These are phyloP conservation scores for Tetrao urogallus DNA, from an alignment of 2,113 vertebrate genomes.

Conservation along the genomic window DNA sequence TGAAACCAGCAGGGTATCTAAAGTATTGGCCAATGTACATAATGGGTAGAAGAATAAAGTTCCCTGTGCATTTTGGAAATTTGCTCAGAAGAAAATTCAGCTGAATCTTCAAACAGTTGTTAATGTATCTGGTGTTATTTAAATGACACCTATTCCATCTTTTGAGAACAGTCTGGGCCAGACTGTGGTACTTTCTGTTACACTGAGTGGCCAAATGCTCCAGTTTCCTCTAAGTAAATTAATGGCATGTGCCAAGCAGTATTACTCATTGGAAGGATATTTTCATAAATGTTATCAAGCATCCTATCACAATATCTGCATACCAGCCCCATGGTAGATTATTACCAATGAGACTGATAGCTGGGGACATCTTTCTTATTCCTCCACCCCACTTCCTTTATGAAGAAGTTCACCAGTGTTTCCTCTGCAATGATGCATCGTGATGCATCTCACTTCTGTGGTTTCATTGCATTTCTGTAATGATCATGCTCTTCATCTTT, in stretches of 20 bases:
- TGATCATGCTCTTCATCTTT: neutral
- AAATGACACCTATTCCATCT: neutral
- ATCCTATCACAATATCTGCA: neutral
- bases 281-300: neutral
- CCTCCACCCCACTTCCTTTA: neutral
- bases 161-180: neutral
- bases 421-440: neutral
- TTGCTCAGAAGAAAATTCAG: neutral
- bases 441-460: neutral
- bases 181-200: neutral
- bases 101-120: neutral
- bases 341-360: neutral
- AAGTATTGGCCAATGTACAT: neutral
- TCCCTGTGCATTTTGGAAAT: neutral
- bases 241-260: fast-evolving
- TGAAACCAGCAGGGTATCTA: neutral
- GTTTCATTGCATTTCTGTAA: neutral
- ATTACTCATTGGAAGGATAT: neutral
- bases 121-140: neutral
- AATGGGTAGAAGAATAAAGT: neutral
- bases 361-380: neutral
- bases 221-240: neutral
- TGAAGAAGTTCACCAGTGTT: neutral
- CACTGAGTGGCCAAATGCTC: neutral
- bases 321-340: neutral